Evolutionary conservation across 2,113 vertebrate species (phyloP), one percentile per base, ranked within the genome.

Genomic region (Oryzias javanicus): DNA sequence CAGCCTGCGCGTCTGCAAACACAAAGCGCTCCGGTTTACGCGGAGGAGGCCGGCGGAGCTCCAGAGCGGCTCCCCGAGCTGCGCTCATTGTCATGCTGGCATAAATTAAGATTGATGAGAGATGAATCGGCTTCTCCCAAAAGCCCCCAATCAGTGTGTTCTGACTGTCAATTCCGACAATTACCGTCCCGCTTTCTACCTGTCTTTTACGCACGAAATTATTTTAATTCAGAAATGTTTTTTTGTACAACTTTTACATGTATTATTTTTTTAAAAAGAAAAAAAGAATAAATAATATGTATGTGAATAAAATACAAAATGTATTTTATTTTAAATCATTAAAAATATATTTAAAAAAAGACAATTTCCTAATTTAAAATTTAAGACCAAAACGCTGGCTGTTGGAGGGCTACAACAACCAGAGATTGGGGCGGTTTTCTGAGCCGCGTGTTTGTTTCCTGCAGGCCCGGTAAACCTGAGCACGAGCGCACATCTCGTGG

Each of bases 91-190:
- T 98, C 93, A 93, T 92, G 76, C 82, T 94, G 94, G 94, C 94
- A 95, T 94, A 94, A 94, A 98, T 98, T 94, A 94, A 98, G 95
- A 98, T 96, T 94, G 95, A 98, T 98, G 94, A 15, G 88, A 94
- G 93, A 98, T 98, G 96, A 96, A 97, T 92, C 89, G 70, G 60
- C 62, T 72, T 67, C 67, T 59, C 8, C 50, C 24, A 7, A 40
- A 86, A 89, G 87, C 87, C 90, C 86, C 66, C 90, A 92, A 94
- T 95, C 92, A 89, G 94, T 94, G 86, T 88, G 84, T 91, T 86
- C 64, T 86, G 86, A 89, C 64, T 93, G 91, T 91, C 92, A 89
- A 93, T 92, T 93, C 90, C 93, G 92, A 92, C 93, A 78, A 89
- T 90, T 88, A 47, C n/a, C n/a, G n/a, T 18, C 7, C 16, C 19